Evolutionary conservation across 2,797 vertebrate genomes (phyloP).

Genomic region (Sylvia borin): DNA sequence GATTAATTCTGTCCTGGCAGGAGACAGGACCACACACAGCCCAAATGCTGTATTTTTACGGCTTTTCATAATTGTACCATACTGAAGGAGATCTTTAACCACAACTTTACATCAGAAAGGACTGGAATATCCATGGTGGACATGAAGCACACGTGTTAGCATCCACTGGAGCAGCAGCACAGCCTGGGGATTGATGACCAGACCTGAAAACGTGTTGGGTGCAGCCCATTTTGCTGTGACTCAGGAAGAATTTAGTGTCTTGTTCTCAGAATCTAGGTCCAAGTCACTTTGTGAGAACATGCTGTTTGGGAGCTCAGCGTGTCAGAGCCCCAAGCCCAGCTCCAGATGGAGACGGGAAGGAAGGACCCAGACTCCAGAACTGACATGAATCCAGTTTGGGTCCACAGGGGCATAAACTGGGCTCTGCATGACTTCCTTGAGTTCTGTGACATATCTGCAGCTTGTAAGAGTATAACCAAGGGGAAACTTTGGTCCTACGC

Average conservation of each 20-base stretch:
- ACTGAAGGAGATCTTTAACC: neutral
- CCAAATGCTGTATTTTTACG: neutral
- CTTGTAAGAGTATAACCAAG: neutral
- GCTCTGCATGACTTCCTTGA: neutral
- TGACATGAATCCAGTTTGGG: fast-evolving
- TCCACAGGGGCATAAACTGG: neutral
- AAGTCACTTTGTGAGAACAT: neutral
- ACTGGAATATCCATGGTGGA: fast-evolving
- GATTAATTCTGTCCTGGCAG: neutral
- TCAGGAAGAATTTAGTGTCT: neutral
- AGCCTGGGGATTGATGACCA: neutral
- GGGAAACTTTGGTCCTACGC: neutral
- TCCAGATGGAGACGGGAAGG: fast-evolving
- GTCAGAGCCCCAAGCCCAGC: fast-evolving
- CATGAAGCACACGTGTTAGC: fast-evolving
- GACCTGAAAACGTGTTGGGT: fast-evolving
- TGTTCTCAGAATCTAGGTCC: neutral
- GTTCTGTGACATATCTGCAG: neutral
- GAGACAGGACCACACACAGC: neutral
- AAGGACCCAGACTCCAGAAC: neutral
- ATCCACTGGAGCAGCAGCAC: neutral
- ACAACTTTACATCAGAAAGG: neutral
- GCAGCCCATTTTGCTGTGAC: neutral
- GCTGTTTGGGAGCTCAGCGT: neutral
- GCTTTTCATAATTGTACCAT: neutral